Base-by-base conservation (phyloP, 2,797 vertebrate genomes). In the Artibeus lituratus region DNA sequence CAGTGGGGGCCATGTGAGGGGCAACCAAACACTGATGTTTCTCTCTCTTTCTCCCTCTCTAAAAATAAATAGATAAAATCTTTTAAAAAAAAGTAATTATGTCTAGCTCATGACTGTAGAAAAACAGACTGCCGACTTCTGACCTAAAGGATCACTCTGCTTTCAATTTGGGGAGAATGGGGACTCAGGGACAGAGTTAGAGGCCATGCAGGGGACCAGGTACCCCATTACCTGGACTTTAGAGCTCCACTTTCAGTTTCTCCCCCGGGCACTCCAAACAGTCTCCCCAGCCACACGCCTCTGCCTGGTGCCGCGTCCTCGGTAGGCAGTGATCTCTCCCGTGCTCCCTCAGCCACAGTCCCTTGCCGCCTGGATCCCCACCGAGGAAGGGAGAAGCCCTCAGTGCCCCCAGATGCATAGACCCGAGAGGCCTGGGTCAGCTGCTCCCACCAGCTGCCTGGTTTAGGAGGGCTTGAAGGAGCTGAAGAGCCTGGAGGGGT, bases 381-480 rank as follows among this genome's bases (percentile, higher is more conserved):
- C 80, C 97, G 97, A 3, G 97, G n/a, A 7, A 92, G 96, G 80
- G 98, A 95, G 22, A 97, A 96, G 39, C 97, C 96, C 0, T 98
- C 97, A 0, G 95, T 93, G 15, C 96, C 98, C 69, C 97, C 87
- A 14, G 97, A 96, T 0, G 96, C 21, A 0, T 98, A 98, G 95
- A 98, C 72, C 70, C 97, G 84, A 35, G 98, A 98, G 14, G 98
- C 97, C 96, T 97, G 98, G 83, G 98, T 98, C 87, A 98, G 98
- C 95, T 98, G 98, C 24, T 94, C 98, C 98, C 98, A 99, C 98
- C 98, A 98, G 94, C 97, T 97, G 1, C 90, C 3, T 4, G 65
- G 51, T 19, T 84, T 24, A 1, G 94, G 90, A 16, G 85, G 35
- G 10, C 59, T 76, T 0, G 92, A 18, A 16, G 86, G 0, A 15